phyloP scores from a whole-genome alignment of 2,113 vertebrate species.

The Xenopus laevis region DNA sequence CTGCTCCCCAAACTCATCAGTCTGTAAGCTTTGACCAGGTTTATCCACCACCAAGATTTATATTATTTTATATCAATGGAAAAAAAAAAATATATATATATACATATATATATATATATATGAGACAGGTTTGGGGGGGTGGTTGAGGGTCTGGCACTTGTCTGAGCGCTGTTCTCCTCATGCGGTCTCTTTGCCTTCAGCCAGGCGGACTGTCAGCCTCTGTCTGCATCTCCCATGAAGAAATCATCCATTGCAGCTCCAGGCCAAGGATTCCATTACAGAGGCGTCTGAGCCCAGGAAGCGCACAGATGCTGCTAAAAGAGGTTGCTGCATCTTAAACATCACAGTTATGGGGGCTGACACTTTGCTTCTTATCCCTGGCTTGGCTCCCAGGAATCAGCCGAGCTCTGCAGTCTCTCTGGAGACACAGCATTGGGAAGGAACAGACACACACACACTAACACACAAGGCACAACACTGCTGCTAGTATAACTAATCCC shows the following conservation, averaged over 20 bases:
- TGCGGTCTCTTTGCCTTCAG: background rate
- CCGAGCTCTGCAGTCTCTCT: background rate
- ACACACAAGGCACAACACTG: background rate
- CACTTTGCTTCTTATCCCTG: constrained; percentile 11
- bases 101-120: background rate
- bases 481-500: background rate
- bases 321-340: constrained; percentile 24
- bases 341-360: constrained; percentile 33
- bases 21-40: too few species aligned
- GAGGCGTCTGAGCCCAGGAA: constrained; percentile 25
- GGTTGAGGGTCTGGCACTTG: constrained; percentile 19
- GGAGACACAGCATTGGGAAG: background rate
- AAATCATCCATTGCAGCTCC: constrained; percentile 24
- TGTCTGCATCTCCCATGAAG: constrained; percentile 18
- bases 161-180: background rate
- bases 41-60: too few species aligned
- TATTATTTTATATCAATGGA: too few species aligned
- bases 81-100: background rate
- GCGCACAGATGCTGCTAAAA: constrained; percentile 29
- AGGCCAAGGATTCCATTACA: constrained; percentile 41
- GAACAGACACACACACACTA: too few species aligned
- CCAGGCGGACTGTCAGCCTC: constrained; percentile 21
- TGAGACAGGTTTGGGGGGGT: background rate
- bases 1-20: too few species aligned
- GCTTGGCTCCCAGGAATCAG: constrained; percentile 7